phyloP scores from a whole-genome alignment of 35 echinoderm and acorn worm species.

The Chiridota heheva region DNA sequence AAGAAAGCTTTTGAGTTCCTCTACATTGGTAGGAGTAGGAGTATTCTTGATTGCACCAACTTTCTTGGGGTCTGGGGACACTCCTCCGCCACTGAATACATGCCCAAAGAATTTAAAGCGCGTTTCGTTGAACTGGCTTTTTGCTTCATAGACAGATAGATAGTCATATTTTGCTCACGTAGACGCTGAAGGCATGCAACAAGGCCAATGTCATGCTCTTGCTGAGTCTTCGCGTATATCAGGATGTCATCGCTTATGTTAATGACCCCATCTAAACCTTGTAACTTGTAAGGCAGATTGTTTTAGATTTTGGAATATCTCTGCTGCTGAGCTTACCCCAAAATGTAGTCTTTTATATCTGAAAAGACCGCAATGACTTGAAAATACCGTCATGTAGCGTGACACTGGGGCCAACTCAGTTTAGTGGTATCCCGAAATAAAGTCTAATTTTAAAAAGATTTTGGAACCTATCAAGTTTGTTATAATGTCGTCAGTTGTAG shows the following conservation, averaged over 20 bases:
- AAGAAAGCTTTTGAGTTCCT: no score
- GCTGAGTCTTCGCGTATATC: constrained; percentile 26
- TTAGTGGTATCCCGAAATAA: constrained; percentile 61
- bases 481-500: constrained; percentile 65
- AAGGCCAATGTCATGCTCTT: constrained; percentile 50
- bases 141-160: constrained; percentile 44
- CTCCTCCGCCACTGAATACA: constrained; percentile 41
- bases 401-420: constrained; percentile 29
- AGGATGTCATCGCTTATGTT: constrained; percentile 66
- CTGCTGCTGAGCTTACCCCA: constrained; percentile 31
- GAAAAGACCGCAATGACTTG: constrained; percentile 19
- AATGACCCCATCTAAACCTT: constrained; percentile 55
- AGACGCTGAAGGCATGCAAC: constrained; percentile 33
- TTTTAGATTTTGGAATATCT: constrained; percentile 63
- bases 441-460: constrained; percentile 62
- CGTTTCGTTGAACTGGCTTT: constrained; percentile 47
- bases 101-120: constrained; percentile 47
- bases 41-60: constrained; percentile 45
- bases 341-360: constrained; percentile 43
- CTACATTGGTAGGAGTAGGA: constrained; percentile 26
- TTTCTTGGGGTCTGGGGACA: constrained; percentile 60
- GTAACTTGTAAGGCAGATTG: constrained; percentile 17
- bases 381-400: constrained; percentile 21
- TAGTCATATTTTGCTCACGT: constrained; percentile 18
- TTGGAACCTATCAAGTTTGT: constrained; percentile 36